Conservation (phyloP, 2,113 vertebrate species). For the Oreochromis aureus region DNA sequence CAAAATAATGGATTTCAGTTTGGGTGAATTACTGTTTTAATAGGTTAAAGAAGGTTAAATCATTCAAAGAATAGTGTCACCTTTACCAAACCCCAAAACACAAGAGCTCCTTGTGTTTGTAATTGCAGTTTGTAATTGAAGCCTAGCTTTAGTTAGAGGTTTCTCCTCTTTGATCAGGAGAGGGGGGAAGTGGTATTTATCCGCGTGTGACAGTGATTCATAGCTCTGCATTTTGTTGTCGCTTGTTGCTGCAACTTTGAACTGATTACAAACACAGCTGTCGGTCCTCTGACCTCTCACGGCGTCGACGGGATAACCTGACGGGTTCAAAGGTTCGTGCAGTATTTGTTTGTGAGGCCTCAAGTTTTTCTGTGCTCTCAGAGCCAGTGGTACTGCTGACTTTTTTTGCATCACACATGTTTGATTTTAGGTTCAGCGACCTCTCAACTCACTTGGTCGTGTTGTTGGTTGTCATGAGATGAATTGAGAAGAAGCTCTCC, state of each 20-base stretch:
- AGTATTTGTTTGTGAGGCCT: background rate
- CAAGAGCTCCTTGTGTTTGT: background rate
- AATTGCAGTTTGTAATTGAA: background rate
- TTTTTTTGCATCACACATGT: background rate
- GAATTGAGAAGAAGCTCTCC: background rate
- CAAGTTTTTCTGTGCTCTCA: background rate
- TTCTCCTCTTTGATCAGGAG: background rate
- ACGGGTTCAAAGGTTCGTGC: background rate
- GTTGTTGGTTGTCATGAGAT: background rate
- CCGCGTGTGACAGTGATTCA: background rate
- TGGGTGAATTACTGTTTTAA: background rate
- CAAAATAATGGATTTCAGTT: background rate
- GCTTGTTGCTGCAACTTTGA: background rate
- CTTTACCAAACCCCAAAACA: background rate
- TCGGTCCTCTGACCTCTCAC: background rate
- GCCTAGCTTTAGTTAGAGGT: background rate
- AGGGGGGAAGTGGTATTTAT: background rate
- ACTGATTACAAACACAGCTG: conserved; percentile 20
- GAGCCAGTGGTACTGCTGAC: background rate
- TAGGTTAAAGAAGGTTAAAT: background rate
- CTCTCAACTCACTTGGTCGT: background rate
- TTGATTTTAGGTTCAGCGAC: background rate
- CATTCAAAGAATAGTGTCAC: background rate
- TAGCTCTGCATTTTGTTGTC: background rate
- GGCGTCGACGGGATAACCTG: background rate